A percentile compares a stretch with the other conserved stretches of the same genome.
Conservation (phyloP, 1,140 invertebrate genomes). For the Diachasma alloeum region DNA sequence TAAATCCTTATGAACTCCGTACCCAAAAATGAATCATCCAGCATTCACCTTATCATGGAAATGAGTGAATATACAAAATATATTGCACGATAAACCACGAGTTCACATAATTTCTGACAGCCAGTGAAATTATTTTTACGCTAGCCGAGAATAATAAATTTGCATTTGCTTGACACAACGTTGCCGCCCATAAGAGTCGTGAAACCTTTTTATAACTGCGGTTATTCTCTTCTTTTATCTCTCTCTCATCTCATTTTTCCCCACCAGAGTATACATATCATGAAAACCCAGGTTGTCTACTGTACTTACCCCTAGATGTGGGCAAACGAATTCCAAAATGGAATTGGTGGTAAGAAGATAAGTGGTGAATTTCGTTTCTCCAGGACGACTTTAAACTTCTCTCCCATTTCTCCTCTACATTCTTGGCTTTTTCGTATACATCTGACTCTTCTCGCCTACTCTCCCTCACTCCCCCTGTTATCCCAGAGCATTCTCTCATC, state of each 20-base stretch:
- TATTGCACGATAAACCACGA: background rate
- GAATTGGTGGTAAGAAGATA: conserved; percentile 40
- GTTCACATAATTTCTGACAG: background rate
- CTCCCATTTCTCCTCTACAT: background rate
- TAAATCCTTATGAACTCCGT: too few species aligned
- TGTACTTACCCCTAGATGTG: conserved; percentile 10
- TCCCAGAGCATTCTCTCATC: background rate
- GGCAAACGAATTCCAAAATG: conserved; percentile 34
- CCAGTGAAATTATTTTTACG: conserved; percentile 26
- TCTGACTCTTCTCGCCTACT: background rate
- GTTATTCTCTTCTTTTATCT: background rate
- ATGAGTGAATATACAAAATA: background rate
- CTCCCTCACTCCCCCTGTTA: background rate
- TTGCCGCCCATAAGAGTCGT: conserved; percentile 13
- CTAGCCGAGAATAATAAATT: conserved; percentile 28
- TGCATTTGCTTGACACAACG: conserved; percentile 29
- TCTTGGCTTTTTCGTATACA: background rate
- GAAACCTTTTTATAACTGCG: background rate
- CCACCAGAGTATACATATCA: background rate
- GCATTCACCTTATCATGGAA: background rate
- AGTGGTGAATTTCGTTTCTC: conserved; percentile 38
- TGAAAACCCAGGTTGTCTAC: background rate
- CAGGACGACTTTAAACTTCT: conserved; percentile 26
- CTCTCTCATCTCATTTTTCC: background rate
- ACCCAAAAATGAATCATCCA: background rate